These are phyloP conservation scores for Tretioscincus oriximinensis DNA, from an alignment of 2,113 vertebrate genomes.

Conservation along the genomic window DNA sequence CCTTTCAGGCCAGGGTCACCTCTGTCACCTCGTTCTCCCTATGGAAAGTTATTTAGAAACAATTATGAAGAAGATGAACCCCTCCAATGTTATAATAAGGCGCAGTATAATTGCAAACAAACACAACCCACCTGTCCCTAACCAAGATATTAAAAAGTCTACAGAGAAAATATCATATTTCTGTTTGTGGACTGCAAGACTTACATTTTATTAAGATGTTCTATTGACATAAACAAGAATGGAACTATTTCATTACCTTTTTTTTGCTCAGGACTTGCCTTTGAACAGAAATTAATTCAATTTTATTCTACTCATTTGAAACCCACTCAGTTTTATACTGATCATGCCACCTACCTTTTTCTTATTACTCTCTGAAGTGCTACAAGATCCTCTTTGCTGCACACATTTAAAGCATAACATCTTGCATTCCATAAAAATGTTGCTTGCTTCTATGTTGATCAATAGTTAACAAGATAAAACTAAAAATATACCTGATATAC, in stretches of 20 bases:
- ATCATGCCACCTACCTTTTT: too few species aligned
- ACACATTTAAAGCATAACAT: too few species aligned
- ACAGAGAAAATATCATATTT: not conserved
- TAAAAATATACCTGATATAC: too few species aligned
- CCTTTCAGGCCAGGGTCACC: constrained; percentile 76
- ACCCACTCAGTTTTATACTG: too few species aligned
- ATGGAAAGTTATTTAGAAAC: not conserved
- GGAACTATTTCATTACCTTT: too few species aligned
- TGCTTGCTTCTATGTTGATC: too few species aligned
- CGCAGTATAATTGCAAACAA: not conserved
- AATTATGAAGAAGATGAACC: not conserved
- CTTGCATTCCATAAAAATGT: too few species aligned
- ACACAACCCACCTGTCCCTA: not conserved
- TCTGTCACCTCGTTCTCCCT: constrained; percentile 78
- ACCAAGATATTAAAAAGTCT: not conserved
- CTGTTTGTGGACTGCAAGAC: not conserved
- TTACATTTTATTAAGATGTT: not conserved
- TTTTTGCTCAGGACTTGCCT: not conserved
- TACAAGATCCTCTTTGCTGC: too few species aligned
- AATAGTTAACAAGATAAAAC: too few species aligned
- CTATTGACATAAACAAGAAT: too few species aligned
- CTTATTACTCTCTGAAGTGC: too few species aligned
- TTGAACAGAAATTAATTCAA: not conserved
- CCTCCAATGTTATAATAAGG: not conserved
- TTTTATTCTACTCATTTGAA: not conserved